phyloP scores from a whole-genome alignment of 1,140 invertebrate species.

The Drosophila prosaltans region DNA sequence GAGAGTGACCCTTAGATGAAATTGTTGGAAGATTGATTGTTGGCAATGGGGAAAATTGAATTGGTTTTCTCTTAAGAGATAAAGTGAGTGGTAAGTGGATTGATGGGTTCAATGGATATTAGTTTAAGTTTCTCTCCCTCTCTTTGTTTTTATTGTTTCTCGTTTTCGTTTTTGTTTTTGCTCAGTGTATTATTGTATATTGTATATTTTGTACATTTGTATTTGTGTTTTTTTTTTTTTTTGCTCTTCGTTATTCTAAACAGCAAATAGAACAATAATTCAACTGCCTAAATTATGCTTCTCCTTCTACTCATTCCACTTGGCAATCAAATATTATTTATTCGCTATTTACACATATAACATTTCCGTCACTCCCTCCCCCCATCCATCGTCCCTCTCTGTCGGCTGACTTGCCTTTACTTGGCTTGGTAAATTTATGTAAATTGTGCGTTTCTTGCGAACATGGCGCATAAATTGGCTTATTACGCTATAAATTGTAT shows the following conservation, averaged over 20 bases:
- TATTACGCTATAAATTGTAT: constrained; percentile 80
- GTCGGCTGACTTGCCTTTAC: constrained; percentile 20
- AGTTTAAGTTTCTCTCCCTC: not conserved
- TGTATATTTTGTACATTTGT: not conserved
- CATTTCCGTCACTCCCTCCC: constrained; percentile 41
- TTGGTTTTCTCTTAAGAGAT: constrained; percentile 17
- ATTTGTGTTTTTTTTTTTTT: constrained; percentile 10
- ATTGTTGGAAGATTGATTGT: constrained; percentile 13
- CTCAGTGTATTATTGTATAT: constrained; percentile 18
- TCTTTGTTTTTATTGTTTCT: not conserved
- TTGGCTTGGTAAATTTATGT: constrained; percentile 61
- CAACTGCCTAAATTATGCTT: constrained; percentile 48
- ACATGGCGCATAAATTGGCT: constrained; percentile 77
- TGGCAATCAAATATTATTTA: constrained; percentile 79
- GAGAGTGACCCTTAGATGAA: constrained; percentile 1
- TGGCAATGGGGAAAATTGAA: constrained; percentile 11
- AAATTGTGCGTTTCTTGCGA: constrained; percentile 69
- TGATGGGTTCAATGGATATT: constrained; percentile 12
- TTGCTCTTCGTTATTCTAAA: constrained; percentile 43
- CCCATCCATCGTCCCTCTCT: not conserved
- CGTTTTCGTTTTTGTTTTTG: constrained; percentile 4
- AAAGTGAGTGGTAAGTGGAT: constrained; percentile 1
- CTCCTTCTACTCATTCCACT: not conserved
- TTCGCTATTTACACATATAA: constrained; percentile 76
- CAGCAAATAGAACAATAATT: constrained; percentile 67